A percentile compares a stretch with the other conserved stretches of the same genome.
phyloP scores from a whole-genome alignment of 1,140 invertebrate genomes.

The Drosophila ironensis region DNA sequence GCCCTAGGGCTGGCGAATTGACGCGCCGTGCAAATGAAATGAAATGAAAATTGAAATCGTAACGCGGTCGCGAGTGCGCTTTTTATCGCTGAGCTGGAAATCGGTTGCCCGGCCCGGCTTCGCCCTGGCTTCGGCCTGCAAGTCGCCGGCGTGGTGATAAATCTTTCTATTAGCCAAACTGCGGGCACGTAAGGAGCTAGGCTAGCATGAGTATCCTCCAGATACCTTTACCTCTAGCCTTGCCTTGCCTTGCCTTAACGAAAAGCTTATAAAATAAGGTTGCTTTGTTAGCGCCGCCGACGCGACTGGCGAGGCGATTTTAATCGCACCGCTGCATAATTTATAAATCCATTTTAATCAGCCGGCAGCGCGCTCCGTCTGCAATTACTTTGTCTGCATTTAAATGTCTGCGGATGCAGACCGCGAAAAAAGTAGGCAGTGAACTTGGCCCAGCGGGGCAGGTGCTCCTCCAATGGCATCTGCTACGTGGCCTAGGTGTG shows the following conservation, averaged over 20 bases:
- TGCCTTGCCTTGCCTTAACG: no score
- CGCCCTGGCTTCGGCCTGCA: slow-evolving; percentile 56
- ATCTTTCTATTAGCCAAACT: slow-evolving; percentile 80
- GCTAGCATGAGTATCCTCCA: not conserved
- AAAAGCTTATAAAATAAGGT: no score
- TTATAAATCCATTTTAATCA: slow-evolving; percentile 81
- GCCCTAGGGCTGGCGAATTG: slow-evolving; percentile 44
- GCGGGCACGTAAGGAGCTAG: slow-evolving; percentile 36
- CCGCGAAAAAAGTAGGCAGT: no score
- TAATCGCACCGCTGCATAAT: slow-evolving; percentile 78
- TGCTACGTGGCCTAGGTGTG: slow-evolving; percentile 75
- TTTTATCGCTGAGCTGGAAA: slow-evolving; percentile 67
- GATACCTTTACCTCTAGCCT: no score
- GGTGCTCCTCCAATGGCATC: slow-evolving; percentile 61
- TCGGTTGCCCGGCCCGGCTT: no score
- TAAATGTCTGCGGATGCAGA: slow-evolving; percentile 54
- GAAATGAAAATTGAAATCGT: slow-evolving; percentile 77
- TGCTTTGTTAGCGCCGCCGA: slow-evolving; percentile 67
- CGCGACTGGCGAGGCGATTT: slow-evolving; percentile 66
- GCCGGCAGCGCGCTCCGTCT: slow-evolving; percentile 54
- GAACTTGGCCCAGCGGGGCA: slow-evolving; percentile 72
- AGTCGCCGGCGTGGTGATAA: slow-evolving; percentile 68
- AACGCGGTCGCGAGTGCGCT: slow-evolving; percentile 43
- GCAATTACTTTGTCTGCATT: slow-evolving; percentile 81
- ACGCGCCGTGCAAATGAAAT: slow-evolving; percentile 64